Conservation (phyloP, 1,140 invertebrate species). For the Lasaia peninsularis region DNA sequence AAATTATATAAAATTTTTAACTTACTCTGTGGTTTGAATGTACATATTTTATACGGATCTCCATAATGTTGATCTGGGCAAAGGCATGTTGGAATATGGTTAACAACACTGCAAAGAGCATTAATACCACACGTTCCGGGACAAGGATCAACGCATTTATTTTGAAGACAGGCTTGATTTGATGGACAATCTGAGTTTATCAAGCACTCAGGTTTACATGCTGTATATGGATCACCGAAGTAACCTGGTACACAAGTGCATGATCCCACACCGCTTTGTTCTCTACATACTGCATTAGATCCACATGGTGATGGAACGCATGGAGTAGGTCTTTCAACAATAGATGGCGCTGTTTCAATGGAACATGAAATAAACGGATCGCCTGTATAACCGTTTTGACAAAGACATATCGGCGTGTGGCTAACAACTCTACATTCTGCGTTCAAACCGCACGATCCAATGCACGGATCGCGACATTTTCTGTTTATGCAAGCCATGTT, state of each 20-base stretch:
- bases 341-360: conserved; percentile 57
- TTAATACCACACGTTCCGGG: conserved; percentile 82
- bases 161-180: conserved; percentile 76
- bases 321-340: conserved; percentile 77
- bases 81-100: conserved; percentile 84
- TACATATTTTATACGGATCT: conserved; percentile 82
- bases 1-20: conserved; percentile 18
- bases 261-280: conserved; percentile 79
- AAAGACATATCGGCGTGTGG: conserved; percentile 81
- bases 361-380: conserved; percentile 82
- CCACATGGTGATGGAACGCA: conserved; percentile 87
- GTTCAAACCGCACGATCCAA: conserved; percentile 82
- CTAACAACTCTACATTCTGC: conserved; percentile 80
- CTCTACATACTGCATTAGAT: conserved; percentile 82
- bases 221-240: conserved; percentile 87
- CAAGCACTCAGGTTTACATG: conserved; percentile 80
- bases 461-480: conserved; percentile 84
- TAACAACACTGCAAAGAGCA: conserved; percentile 81
- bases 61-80: conserved; percentile 87
- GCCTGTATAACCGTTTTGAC: conserved; percentile 80
- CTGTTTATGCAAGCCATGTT: conserved; percentile 82
- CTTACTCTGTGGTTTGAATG: conserved; percentile 78
- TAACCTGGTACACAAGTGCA: conserved; percentile 86
- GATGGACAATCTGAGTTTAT: conserved; percentile 78
- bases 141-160: conserved; percentile 80